Evolutionary conservation across 2,888 invertebrate species (phyloP).

Genomic region (Unio delphinus): DNA sequence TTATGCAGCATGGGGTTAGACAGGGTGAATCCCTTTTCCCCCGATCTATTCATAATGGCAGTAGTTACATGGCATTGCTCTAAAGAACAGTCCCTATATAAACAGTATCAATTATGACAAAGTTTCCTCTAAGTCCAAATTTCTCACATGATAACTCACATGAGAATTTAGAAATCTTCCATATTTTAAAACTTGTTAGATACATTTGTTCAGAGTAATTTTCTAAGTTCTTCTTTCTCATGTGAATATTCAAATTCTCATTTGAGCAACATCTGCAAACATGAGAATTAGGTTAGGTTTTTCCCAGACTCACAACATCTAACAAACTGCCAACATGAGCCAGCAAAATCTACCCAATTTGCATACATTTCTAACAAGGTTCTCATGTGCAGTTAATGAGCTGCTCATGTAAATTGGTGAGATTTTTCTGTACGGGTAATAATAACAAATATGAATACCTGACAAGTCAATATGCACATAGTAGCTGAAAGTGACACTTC

Average conservation of each 20-base stretch:
- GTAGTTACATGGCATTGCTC: too few species aligned
- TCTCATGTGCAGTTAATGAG: conserved; percentile 7
- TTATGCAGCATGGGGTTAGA: too few species aligned
- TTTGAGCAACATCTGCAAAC: conserved; percentile 6
- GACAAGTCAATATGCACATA: too few species aligned
- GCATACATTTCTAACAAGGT: conserved; percentile 6
- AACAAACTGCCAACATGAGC: too few species aligned
- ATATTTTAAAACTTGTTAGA: background rate
- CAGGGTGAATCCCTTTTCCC: too few species aligned
- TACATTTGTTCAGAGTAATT: too few species aligned
- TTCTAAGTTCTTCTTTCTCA: background rate
- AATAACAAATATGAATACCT: background rate
- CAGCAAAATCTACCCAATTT: background rate
- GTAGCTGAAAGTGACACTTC: background rate
- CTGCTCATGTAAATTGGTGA: conserved; percentile 4
- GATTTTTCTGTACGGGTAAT: background rate
- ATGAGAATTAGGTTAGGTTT: conserved; percentile 8
- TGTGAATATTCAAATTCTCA: conserved; percentile 2
- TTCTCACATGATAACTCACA: too few species aligned
- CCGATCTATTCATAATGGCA: too few species aligned
- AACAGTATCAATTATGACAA: background rate
- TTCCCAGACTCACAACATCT: conserved; percentile 2
- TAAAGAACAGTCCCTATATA: too few species aligned
- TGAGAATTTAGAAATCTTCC: background rate
- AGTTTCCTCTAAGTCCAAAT: background rate